Base-by-base conservation (phyloP, 2,888 invertebrate genomes). In the Melinaea menophilus region DNA sequence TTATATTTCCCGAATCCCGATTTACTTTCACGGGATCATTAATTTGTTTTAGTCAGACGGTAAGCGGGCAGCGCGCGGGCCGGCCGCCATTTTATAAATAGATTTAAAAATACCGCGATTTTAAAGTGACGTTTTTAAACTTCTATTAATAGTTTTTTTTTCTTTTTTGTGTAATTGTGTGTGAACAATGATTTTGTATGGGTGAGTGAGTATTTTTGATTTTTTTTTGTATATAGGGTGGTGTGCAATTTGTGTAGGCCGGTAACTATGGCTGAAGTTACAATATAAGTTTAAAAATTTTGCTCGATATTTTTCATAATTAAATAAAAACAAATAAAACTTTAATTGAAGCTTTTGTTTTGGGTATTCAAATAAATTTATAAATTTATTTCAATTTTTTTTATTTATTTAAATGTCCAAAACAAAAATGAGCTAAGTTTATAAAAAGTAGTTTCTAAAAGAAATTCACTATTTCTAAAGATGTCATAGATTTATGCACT, bases 1-100 rank as follows among this genome's bases (percentile, higher is more conserved):
- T 85, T 86, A 87, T 84, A 86, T 88, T 83, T 84, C 78, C 80
- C 82, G 74, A 77, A 81, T 82, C 82, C 83, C 77, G 79, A 82
- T 81, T 79, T 73, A 79, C 81, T 78, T 81, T 75, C 72, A 67
- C 75, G 73, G 74, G 76, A 75, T 77, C 75, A 75, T 76, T 78
- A 75, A 71, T 70, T 71, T 68, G 71, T 74, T 74, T 74, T 71
- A 73, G 71, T 76, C 79, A 79, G 77, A 76, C 72, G 80, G 73
- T 73, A 76, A 71, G 62, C 76, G 78, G 78, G 75, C 79, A 76
- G 76, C 76, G 78, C 70, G 69, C 58, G 67, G 73, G 70, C 64
- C 81, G 79, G 72, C 77, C 78, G 80, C 75, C 74, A 72, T 75
- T 66, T 72, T 70, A 67, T 74, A 73, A 76, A 76, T 77, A 77